phyloP scores from a whole-genome alignment of 2,797 vertebrate genomes.

The Pipistrellus nathusii region DNA sequence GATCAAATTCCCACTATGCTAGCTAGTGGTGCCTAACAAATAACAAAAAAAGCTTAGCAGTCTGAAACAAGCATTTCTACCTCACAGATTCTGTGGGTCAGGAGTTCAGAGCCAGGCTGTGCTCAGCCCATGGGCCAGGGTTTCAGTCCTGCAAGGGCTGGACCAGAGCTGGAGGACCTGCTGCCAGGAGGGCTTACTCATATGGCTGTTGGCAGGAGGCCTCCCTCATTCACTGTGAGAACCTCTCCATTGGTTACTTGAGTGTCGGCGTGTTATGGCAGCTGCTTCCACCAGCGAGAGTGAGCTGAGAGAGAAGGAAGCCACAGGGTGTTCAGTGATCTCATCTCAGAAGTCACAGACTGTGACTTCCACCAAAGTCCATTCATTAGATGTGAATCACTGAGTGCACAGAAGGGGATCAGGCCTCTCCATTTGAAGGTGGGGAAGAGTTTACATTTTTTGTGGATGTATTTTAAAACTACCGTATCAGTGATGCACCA shows the following conservation, averaged over 20 bases:
- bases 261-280: background rate
- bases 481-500: rapidly evolving
- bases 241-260: background rate
- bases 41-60: background rate
- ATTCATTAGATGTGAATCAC: background rate
- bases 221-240: background rate
- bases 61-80: background rate
- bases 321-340: background rate
- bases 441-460: too few species aligned
- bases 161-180: background rate
- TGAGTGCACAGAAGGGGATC: background rate
- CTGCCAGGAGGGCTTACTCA: background rate
- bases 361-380: background rate
- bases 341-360: background rate
- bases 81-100: background rate
- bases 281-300: background rate
- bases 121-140: background rate
- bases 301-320: background rate
- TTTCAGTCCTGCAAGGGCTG: background rate
- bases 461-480: too few species aligned
- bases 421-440: background rate
- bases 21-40: background rate
- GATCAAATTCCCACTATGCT: background rate
- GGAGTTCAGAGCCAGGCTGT: background rate
- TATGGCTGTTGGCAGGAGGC: background rate